Evolutionary conservation across 2,888 invertebrate species (phyloP), one percentile per base, ranked within the genome.

Genomic region (Melanostoma scalare): DNA sequence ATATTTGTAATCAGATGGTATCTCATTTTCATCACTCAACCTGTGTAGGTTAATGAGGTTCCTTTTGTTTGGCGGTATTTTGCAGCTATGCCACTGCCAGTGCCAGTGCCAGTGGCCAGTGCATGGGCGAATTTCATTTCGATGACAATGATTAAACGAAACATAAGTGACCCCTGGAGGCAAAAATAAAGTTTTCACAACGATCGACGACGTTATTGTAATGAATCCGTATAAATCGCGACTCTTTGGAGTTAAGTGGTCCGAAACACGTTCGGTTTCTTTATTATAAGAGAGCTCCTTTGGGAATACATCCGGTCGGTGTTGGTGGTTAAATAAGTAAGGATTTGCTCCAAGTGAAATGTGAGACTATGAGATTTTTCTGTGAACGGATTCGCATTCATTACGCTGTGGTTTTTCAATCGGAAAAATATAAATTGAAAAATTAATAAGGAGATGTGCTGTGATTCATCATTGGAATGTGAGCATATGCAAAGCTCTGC

Each of bases 151-250:
- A 84, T 84, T 84, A 78, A 20, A 69, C 73, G 73, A 84, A 56
- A 69, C 58, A 20, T 20, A 74, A 74, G 67, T 71, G 74, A 78
- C 53, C 55, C 67, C 55, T 68, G 67, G 48, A 53, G 38, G 60
- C 55, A 78, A 50, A 40, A 74, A 73, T 20, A 55, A 50, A 60
- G 4, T 48, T 53, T 65, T 48, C 48, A 9, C 69, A 77, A 56
- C 8, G 60, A 60, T 46, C 4, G 44, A 56, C 20, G 20, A 58
- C 35, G 40, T 36, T 42, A 60, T 65, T 74, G 67, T 20, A 60
- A 75, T 79, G 84, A 84, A 84, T 79, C 84, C 84, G 65, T 84
- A 84, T 60, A 84, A 84, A 79, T 84, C 79, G 74, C 77, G 55
- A 42, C 53, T 53, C 38, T 65, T 69, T 48, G 50, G 38, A 61